A percentile compares a stretch with the other conserved stretches of the same genome.
Evolutionary conservation across 1,140 invertebrate genomes (phyloP).

Genomic region (Heliconius hewitsoni): DNA sequence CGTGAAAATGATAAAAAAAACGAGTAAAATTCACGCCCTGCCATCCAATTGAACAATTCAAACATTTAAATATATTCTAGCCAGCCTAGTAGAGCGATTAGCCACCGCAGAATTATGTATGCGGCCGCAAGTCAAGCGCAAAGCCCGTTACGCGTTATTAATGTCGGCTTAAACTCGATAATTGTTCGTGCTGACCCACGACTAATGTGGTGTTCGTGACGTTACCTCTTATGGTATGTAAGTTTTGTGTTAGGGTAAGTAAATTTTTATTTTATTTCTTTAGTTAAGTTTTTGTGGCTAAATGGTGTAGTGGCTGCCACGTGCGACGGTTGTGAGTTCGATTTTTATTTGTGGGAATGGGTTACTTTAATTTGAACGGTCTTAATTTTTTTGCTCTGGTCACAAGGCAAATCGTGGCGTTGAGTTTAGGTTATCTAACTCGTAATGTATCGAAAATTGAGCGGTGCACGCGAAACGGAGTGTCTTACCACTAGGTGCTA

Average conservation of each 20-base stretch:
- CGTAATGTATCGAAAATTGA: too few relatives aligned
- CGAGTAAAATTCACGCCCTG: neutral
- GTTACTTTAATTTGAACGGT: too few relatives aligned
- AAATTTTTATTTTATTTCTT: too few relatives aligned
- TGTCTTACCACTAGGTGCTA: too few relatives aligned
- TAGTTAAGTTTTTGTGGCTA: too few relatives aligned
- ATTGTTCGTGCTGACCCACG: constrained; percentile 44
- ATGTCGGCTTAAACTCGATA: constrained; percentile 49
- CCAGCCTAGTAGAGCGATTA: constrained; percentile 44
- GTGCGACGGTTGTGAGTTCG: too few relatives aligned
- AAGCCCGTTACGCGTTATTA: constrained; percentile 48
- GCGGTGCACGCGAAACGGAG: too few relatives aligned
- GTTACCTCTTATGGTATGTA: constrained; percentile 30
- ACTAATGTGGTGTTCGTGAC: constrained; percentile 40
- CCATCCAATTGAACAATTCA: constrained; percentile 30
- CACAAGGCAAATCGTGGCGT: too few relatives aligned
- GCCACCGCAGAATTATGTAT: constrained; percentile 46
- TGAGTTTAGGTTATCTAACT: too few relatives aligned
- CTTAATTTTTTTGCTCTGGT: too few relatives aligned
- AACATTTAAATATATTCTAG: constrained; percentile 39
- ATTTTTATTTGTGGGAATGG: too few relatives aligned
- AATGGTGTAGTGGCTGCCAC: too few relatives aligned
- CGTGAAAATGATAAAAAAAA: neutral
- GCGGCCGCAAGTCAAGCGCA: constrained; percentile 48
- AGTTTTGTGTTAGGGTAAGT: neutral